Evolutionary conservation across 2,113 vertebrate genomes (phyloP).

Genomic region (Dascyllus trimaculatus): DNA sequence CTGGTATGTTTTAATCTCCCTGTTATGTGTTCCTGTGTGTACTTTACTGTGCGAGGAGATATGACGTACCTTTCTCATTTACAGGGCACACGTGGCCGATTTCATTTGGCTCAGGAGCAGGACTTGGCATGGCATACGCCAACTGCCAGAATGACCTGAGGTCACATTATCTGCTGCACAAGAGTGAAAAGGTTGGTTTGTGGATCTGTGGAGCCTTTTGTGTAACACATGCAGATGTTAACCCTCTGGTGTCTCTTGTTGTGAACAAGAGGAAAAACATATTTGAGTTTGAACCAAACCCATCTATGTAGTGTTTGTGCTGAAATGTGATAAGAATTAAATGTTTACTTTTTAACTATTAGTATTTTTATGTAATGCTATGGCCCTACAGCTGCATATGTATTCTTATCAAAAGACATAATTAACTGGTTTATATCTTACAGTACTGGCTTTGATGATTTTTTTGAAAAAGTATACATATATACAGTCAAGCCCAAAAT

Average conservation of each 20-base stretch:
- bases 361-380: too few relatives aligned
- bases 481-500: too few relatives aligned
- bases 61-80: conserved; percentile 33
- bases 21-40: not conserved
- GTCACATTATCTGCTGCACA: conserved; percentile 91
- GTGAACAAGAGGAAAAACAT: too few relatives aligned
- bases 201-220: not conserved
- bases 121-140: conserved; percentile 96
- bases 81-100: conserved; percentile 95
- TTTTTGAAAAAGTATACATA: too few relatives aligned
- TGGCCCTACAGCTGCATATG: too few relatives aligned
- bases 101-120: conserved; percentile 89
- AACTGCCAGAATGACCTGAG: conserved; percentile 97
- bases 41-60: not conserved
- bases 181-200: conserved; percentile 88
- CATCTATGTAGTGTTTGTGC: too few relatives aligned
- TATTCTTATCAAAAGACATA: too few relatives aligned
- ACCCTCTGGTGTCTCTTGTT: not conserved
- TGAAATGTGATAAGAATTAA: too few relatives aligned
- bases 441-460: too few relatives aligned
- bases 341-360: too few relatives aligned
- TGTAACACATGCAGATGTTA: not conserved
- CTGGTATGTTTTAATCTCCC: conserved; percentile 11
- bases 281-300: too few relatives aligned
- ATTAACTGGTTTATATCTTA: too few relatives aligned